Conservation (phyloP, 1,140 invertebrate species). For the Drosophila fuyamai region DNA sequence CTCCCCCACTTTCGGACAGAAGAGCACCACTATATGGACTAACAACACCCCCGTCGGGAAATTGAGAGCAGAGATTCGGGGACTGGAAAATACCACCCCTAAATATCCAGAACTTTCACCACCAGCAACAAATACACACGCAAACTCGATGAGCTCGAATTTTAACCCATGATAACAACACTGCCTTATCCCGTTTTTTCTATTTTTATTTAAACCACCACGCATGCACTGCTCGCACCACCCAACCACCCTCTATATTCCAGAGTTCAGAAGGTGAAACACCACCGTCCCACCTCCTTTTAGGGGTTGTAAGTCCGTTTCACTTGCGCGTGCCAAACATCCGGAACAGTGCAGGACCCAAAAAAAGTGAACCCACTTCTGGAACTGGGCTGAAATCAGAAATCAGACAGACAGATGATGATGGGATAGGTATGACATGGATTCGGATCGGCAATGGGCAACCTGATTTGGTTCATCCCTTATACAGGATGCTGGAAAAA, state of each 20-base stretch:
- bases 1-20: neutral
- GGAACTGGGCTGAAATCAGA: neutral
- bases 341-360: slow-evolving; percentile 38
- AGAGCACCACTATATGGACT: slow-evolving; percentile 37
- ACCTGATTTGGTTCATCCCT: slow-evolving; percentile 15
- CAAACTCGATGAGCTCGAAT: slow-evolving; percentile 56
- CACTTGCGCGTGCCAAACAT: slow-evolving; percentile 65
- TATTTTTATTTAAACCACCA: slow-evolving; percentile 14
- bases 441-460: neutral
- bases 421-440: neutral
- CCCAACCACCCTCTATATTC: slow-evolving; percentile 25
- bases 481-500: neutral
- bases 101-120: slow-evolving; percentile 6
- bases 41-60: slow-evolving; percentile 47
- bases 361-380: neutral
- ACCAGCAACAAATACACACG: slow-evolving; percentile 36
- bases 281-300: slow-evolving; percentile 23
- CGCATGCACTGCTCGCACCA: slow-evolving; percentile 71
- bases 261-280: slow-evolving; percentile 4
- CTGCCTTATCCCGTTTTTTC: slow-evolving; percentile 18
- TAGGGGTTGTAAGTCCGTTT: slow-evolving; percentile 56
- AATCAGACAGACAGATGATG: slow-evolving; percentile 6
- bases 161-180: slow-evolving; percentile 11
- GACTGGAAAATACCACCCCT: slow-evolving; percentile 42
- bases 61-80: slow-evolving; percentile 9